Evolutionary conservation across 2,797 vertebrate genomes (phyloP).

Genomic region (Premnoplex brunnescens): DNA sequence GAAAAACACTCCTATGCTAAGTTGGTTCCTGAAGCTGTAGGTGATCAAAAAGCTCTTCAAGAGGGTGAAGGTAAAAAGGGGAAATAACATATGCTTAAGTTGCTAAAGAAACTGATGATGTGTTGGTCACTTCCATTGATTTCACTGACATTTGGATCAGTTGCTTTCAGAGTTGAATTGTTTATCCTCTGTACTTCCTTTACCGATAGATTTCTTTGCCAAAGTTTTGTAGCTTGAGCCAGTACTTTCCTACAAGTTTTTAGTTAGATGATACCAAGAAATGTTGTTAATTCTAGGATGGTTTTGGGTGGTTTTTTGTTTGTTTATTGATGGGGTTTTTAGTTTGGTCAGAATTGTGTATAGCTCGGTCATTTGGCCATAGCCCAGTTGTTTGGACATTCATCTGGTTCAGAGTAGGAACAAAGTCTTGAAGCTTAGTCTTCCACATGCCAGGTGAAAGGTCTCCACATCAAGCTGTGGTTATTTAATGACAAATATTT

Average conservation of each 20-base stretch:
- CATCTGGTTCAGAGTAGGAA: background rate
- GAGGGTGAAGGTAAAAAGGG: conserved; percentile 91
- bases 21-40: conserved; percentile 95
- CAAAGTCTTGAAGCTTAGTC: background rate
- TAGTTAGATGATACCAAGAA: background rate
- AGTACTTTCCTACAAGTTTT: background rate
- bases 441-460: background rate
- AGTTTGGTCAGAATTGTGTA: background rate
- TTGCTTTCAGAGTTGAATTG: background rate
- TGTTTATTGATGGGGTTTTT: fast-evolving
- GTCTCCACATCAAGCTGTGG: background rate
- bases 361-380: background rate
- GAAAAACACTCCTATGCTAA: conserved; percentile 92
- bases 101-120: background rate
- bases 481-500: background rate
- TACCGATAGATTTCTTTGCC: background rate
- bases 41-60: conserved; percentile 93
- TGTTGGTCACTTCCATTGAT: background rate
- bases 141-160: background rate
- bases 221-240: background rate
- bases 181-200: background rate
- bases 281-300: background rate
- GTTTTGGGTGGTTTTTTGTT: background rate
- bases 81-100: background rate
- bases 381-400: background rate